These are phyloP conservation scores for Stegostoma tigrinum DNA, from an alignment of 2,113 vertebrate genomes.

Conservation along the genomic window DNA sequence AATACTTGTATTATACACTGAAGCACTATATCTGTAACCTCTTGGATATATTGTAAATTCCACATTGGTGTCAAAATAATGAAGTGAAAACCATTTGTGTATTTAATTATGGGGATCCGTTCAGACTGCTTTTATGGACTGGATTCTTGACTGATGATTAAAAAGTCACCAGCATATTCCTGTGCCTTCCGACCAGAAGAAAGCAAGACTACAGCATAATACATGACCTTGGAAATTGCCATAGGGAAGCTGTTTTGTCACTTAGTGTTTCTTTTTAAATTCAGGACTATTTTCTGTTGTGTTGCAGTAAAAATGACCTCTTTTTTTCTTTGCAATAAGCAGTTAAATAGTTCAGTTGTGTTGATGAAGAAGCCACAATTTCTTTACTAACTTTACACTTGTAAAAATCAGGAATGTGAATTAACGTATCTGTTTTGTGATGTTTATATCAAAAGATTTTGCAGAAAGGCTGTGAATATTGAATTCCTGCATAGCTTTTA, in stretches of 20 bases:
- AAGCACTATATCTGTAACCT: slow-evolving; percentile 72
- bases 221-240: slow-evolving; percentile 27
- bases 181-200: slow-evolving; percentile 54
- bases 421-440: slow-evolving; percentile 30
- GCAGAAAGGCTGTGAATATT: slow-evolving; percentile 31
- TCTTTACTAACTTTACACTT: slow-evolving; percentile 10
- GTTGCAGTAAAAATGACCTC: background rate
- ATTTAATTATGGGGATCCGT: slow-evolving; percentile 71
- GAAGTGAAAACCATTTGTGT: slow-evolving; percentile 81
- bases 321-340: slow-evolving; percentile 22
- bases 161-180: slow-evolving; percentile 68
- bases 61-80: slow-evolving; percentile 90
- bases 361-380: background rate
- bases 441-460: slow-evolving; percentile 6
- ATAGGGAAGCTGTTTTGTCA: background rate
- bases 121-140: slow-evolving; percentile 64
- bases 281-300: slow-evolving; percentile 24
- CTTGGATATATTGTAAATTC: slow-evolving; percentile 85
- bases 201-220: slow-evolving; percentile 33
- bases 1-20: slow-evolving; percentile 89
- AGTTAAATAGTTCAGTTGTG: background rate
- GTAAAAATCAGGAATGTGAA: slow-evolving; percentile 37
- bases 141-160: slow-evolving; percentile 52
- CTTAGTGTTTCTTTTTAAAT: slow-evolving; percentile 7
- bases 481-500: slow-evolving; percentile 31